Evolutionary conservation across 2,797 vertebrate genomes (phyloP).

Genomic region (Calcarius lapponicus): DNA sequence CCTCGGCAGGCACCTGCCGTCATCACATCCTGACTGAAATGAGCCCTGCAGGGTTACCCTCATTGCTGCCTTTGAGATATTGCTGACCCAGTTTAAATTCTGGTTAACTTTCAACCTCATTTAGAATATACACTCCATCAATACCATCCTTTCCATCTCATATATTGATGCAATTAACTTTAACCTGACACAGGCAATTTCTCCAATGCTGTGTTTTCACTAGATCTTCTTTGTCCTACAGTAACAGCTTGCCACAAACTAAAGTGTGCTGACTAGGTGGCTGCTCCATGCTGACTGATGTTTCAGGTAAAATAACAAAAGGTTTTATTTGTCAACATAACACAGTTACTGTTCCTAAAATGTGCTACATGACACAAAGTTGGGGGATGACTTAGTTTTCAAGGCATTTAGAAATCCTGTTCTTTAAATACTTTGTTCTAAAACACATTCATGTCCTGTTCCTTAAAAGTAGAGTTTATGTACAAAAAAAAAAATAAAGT

Average conservation of each 20-base stretch:
- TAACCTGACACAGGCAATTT: not conserved
- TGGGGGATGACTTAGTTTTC: not conserved
- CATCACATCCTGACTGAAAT: accelerated
- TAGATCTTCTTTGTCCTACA: not conserved
- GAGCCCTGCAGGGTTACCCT: not conserved
- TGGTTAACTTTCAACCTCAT: conserved; percentile 4
- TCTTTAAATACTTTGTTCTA: not conserved
- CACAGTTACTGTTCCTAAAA: not conserved
- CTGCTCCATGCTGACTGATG: not conserved
- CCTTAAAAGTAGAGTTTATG: not conserved
- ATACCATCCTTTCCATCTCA: not conserved
- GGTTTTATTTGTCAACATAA: not conserved
- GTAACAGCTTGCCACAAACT: not conserved
- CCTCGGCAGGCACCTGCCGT: accelerated
- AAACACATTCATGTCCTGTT: not conserved
- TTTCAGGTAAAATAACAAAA: not conserved
- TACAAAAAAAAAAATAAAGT: not conserved
- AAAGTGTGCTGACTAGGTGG: not conserved
- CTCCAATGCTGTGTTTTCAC: not conserved
- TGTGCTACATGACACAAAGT: accelerated
- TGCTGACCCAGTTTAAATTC: conserved; percentile 1
- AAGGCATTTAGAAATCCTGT: not conserved
- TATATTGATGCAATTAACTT: not conserved
- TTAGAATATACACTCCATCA: not conserved
- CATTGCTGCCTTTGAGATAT: not conserved